These are phyloP conservation scores for Ericerus pela DNA, from an alignment of 1,140 invertebrate genomes.

Conservation along the genomic window DNA sequence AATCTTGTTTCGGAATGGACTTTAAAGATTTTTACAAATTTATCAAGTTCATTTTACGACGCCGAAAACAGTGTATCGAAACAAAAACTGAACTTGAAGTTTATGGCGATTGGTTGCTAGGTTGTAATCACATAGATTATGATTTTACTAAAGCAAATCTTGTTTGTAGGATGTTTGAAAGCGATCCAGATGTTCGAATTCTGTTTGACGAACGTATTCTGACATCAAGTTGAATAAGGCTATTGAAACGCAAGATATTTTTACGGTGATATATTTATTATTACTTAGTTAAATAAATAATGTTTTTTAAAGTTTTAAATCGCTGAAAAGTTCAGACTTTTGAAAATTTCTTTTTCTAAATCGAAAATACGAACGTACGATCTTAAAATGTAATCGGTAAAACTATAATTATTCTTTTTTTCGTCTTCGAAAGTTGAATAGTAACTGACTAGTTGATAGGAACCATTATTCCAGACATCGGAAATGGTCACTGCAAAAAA, in stretches of 20 bases:
- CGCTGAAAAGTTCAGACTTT: not conserved
- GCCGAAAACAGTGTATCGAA: slow-evolving; percentile 33
- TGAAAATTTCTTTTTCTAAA: not conserved
- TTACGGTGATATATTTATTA: not conserved
- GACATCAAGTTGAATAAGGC: no score
- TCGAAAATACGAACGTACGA: not conserved
- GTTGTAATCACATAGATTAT: slow-evolving; percentile 32
- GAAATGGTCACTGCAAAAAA: slow-evolving; percentile 43
- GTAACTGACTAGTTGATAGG: slow-evolving; percentile 57
- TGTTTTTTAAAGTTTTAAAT: not conserved
- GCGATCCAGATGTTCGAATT: not conserved
- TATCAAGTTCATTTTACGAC: slow-evolving; percentile 43
- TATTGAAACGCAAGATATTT: not conserved
- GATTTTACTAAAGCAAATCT: slow-evolving; percentile 27
- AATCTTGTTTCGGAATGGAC: slow-evolving; percentile 68
- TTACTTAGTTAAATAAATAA: not conserved
- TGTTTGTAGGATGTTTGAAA: not conserved
- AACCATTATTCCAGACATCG: slow-evolving; percentile 53
- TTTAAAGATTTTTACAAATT: slow-evolving; percentile 53
- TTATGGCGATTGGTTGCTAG: slow-evolving; percentile 29
- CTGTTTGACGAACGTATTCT: no score
- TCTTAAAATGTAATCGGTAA: not conserved
- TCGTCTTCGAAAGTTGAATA: slow-evolving; percentile 39
- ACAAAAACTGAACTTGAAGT: slow-evolving; percentile 22
- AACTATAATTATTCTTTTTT: not conserved